Base-by-base conservation (phyloP, 2,797 vertebrate species). In the Pangasius krempfi region DNA sequence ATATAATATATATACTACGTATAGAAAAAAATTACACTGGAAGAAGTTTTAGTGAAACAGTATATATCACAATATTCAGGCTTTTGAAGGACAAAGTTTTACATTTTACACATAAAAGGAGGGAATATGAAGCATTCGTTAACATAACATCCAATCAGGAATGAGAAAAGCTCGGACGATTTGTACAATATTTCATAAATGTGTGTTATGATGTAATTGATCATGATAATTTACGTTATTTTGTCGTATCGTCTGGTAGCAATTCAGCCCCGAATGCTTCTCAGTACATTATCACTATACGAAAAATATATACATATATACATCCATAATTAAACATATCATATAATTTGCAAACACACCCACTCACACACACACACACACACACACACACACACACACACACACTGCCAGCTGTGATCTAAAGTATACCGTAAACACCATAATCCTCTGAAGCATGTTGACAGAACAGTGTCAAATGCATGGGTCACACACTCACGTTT, bases 361-460 rank as follows among this genome's bases (percentile, higher is more conserved):
- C 70, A 44, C 40, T 37, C 66, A 13, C 64, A 33, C 66, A 66
- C 64, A 30, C 56, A 62, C 64, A 68, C 64, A 30, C n/a, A 68
- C 64, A 78, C 78, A 56, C 56, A 82, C 80, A 60, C 80, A 40
- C 56, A 62, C 58, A 44, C 80, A 44, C 80, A 10, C 80, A 64
- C 81, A 84, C 60, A 50, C 16, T 52, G 16, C 47, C 62, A 68
- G 27, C 82, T 84, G 62, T 68, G n/a, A 33, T 56, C 52, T 33
- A 80, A 54, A 50, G 22, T 62, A 47, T 33, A 33, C 62, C 27
- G 5, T 84, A 84, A 84, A 52, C 82, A 84, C 18, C 20, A 5
- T 50, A 30, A 84, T 68, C 82, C 44, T 66, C 40, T 4, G 27
- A 14, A 84, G 82, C 62, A 50, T 68, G 16, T 68, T 33, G 82